A percentile compares a stretch with the other conserved stretches of the same genome.
Evolutionary conservation across 2,888 invertebrate genomes (phyloP).

Genomic region (Morinoia aosen): DNA sequence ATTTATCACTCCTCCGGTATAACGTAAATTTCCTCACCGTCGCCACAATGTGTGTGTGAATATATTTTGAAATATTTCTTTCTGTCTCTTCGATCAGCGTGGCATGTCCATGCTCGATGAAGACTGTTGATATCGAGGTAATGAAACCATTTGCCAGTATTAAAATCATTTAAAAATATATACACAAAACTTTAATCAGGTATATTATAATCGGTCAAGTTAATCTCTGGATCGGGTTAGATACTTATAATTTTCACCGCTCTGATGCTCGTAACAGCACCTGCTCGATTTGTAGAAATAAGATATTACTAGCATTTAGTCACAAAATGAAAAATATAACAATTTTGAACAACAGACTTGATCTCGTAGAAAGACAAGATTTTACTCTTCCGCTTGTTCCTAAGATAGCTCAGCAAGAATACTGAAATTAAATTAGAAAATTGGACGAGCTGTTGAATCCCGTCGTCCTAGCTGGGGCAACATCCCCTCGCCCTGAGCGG

Average conservation of each 20-base stretch:
- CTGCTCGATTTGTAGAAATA: not conserved
- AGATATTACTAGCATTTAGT: not conserved
- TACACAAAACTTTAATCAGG: not conserved
- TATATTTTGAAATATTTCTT: not conserved
- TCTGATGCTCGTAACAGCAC: not conserved
- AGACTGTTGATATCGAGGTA: not conserved
- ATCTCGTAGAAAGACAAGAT: not conserved
- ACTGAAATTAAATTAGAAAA: not conserved
- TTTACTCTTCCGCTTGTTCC: not conserved
- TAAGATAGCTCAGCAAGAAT: not conserved
- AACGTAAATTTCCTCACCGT: no score
- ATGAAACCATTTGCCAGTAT: not conserved
- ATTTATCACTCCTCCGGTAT: no score
- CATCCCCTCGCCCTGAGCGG: not conserved
- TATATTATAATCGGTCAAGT: not conserved
- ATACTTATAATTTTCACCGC: not conserved
- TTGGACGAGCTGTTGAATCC: constrained; percentile 39
- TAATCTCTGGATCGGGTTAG: not conserved
- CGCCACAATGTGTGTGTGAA: not conserved
- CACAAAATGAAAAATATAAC: not conserved
- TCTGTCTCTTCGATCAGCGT: not conserved
- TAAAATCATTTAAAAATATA: not conserved
- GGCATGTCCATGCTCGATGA: not conserved
- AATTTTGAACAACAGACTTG: constrained; percentile 12
- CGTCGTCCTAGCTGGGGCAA: not conserved